A percentile compares a stretch with the other conserved stretches of the same genome.
Conservation (phyloP, 2,797 vertebrate species). For the Loris lydekkerianus region DNA sequence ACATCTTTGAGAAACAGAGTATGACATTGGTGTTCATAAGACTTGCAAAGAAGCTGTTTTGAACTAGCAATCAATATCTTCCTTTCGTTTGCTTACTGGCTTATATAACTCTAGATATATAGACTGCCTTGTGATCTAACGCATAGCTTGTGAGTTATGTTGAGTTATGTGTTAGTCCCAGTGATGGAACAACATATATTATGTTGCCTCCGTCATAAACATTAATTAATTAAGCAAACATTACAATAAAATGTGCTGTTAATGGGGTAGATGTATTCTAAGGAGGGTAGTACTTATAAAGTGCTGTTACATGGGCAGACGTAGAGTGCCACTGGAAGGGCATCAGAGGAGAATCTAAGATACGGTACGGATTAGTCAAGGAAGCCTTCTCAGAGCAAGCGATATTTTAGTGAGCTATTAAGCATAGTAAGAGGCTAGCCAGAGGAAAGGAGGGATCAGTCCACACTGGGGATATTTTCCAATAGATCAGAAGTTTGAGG, state of each 20-base stretch:
- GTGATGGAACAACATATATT: neutral
- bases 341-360: neutral
- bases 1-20: conserved; percentile 49
- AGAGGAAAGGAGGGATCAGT: neutral
- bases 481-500: neutral
- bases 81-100: conserved; percentile 43
- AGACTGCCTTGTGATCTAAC: conserved; percentile 37
- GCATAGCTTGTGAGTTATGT: neutral
- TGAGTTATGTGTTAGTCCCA: neutral
- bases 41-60: conserved; percentile 57
- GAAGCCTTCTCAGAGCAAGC: neutral
- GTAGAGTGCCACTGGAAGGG: neutral
- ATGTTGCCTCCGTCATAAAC: neutral
- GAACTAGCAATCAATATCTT: neutral
- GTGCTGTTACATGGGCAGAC: neutral
- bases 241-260: neutral
- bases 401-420: neutral
- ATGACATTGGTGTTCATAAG: neutral
- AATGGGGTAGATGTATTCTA: neutral
- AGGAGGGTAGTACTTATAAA: neutral
- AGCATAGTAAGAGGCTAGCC: neutral
- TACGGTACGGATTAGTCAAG: neutral
- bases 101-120: neutral
- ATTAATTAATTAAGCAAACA: conserved; percentile 29
- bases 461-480: neutral